Evolutionary conservation across 2,797 vertebrate genomes (phyloP), one percentile per base, ranked within the genome.

Genomic region (Leptatherina wallacei): DNA sequence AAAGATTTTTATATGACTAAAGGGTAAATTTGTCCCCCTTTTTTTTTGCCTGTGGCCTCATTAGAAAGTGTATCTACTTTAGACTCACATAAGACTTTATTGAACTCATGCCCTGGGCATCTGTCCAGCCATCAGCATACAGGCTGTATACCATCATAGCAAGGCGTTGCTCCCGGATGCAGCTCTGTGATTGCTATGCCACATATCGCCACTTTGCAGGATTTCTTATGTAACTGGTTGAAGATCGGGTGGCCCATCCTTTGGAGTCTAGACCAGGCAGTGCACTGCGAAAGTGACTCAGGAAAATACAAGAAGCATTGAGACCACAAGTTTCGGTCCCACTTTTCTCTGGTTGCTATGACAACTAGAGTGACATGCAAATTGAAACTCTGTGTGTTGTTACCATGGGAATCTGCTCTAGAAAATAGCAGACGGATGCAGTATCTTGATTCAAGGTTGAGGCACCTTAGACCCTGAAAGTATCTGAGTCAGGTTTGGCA

Each of bases 371-470:
- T 84, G 88, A 89, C 89, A 91, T 87, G 84, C 78, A 86, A 84
- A 89, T 87, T 81, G 69, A 64, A 85, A 82, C 70, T 80, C 78
- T 33, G 51, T 72, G 78, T 61, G 88, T 89, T 47, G 89, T 93
- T 93, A 86, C 92, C 89, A 94, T 93, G 89, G 93, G 81, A 88
- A 94, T 86, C 65, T 61, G 65, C 79, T 77, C 62, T 51, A 52
- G 67, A 73, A 73, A 80, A 49, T 38, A 74, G 59, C 67, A 77
- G 49, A 30, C 11, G 69, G 71, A 65, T 60, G 24, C 60, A 73
- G 69, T 52, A 72, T 76, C 56, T 59, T 42, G 61, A 84, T 63
- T 71, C 18, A 0, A 36, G 56, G 57, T 40, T 67, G 61, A 4
- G 40, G 56, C 61, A 64, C 64, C 35, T 4, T 38, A 63, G 78